These are phyloP conservation scores for Pterostichus madidus DNA, from an alignment of 2,888 invertebrate genomes.

Conservation along the genomic window DNA sequence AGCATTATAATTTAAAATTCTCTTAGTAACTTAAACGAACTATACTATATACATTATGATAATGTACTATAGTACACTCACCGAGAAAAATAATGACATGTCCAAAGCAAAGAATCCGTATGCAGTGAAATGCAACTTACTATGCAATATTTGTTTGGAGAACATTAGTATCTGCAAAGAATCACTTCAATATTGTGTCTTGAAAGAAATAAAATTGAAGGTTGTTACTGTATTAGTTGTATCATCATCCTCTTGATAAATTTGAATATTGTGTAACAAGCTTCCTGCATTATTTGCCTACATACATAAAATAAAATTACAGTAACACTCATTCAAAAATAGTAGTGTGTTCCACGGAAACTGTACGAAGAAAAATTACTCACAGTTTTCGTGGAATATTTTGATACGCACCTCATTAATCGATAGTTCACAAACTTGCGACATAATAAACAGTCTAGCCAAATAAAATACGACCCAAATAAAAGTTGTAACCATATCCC, in stretches of 20 bases:
- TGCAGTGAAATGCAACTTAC: conserved; percentile 22
- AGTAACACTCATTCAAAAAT: background rate
- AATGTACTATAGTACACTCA: background rate
- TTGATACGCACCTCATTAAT: conserved; percentile 4
- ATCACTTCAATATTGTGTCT: background rate
- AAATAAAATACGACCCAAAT: conserved; percentile 1
- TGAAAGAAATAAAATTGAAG: background rate
- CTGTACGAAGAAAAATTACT: too few species aligned
- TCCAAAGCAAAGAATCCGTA: conserved; percentile 40
- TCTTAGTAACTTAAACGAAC: too few species aligned
- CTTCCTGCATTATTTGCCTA: background rate
- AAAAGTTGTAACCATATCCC: conserved; percentile 11
- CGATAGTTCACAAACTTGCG: background rate
- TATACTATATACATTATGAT: background rate
- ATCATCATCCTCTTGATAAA: background rate
- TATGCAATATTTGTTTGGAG: conserved; percentile 41
- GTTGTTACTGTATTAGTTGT: background rate
- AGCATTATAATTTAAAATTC: too few species aligned
- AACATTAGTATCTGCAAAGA: conserved; percentile 16
- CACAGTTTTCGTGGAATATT: background rate
- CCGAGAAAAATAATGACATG: conserved; percentile 53
- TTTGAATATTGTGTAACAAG: conserved; percentile 11
- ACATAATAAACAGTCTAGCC: background rate
- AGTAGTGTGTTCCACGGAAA: background rate
- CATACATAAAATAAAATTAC: background rate